phyloP scores from a whole-genome alignment of 1,140 invertebrate species.

The Thaumetopoea pityocampa region DNA sequence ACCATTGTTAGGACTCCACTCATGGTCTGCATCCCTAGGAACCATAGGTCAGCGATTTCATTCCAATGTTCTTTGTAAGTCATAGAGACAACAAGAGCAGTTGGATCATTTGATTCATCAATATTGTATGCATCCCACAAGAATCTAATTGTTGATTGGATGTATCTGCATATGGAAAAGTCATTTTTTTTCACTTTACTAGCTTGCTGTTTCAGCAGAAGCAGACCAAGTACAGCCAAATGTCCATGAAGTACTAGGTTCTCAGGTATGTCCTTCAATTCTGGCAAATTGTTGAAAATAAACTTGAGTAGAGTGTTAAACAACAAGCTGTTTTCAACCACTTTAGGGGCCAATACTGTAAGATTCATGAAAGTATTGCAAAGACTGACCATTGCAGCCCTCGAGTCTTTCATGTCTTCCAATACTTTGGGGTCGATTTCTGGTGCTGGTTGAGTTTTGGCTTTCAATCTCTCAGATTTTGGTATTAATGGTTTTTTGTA shows the following conservation, averaged over 20 bases:
- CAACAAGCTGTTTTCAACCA: constrained; percentile 84
- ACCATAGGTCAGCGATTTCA: constrained; percentile 94
- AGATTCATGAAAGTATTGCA: constrained; percentile 96
- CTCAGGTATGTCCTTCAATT: constrained; percentile 87
- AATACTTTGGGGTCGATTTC: constrained; percentile 83
- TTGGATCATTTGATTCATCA: constrained; percentile 89
- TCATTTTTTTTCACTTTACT: constrained; percentile 89
- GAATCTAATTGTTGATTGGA: constrained; percentile 91
- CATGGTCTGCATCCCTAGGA: constrained; percentile 94
- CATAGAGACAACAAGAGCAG: constrained; percentile 87
- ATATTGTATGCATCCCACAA: constrained; percentile 94
- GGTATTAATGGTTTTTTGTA: constrained; percentile 89
- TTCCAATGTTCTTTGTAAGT: constrained; percentile 91
- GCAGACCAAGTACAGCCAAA: constrained; percentile 86
- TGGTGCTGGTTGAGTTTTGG: constrained; percentile 83
- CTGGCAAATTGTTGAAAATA: constrained; percentile 90
- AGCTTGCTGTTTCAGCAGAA: constrained; percentile 89
- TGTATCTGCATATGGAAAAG: constrained; percentile 91
- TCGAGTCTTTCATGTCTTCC: constrained; percentile 89
- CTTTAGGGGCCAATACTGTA: constrained; percentile 89
- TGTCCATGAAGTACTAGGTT: constrained; percentile 91
- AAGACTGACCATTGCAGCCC: constrained; percentile 88
- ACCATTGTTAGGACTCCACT: constrained; percentile 86
- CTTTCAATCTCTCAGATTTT: constrained; percentile 84
- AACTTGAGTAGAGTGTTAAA: constrained; percentile 91